Evolutionary conservation across 2,888 invertebrate species (phyloP), one percentile per base, ranked within the genome.

Genomic region (Trissonchulus latispiculum): DNA sequence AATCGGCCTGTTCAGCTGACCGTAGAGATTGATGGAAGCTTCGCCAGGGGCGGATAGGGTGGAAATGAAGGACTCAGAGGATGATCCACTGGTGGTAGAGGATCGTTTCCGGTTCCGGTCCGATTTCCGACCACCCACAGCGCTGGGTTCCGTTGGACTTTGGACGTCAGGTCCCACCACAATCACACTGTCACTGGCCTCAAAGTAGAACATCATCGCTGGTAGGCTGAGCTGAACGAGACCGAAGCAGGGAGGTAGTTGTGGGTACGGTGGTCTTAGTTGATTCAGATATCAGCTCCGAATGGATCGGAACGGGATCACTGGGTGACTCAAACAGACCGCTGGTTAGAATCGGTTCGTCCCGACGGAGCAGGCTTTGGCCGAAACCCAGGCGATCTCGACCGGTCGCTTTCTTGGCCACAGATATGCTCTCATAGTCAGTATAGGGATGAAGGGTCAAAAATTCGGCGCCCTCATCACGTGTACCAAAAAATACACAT

Each of bases 401-500:
- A n/a, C n/a, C n/a, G 62, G 70, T 73, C 8, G 8, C 48, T 23
- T 48, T 48, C 23, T 48, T 23, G 48, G 48, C 48, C 48, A 48
- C 48, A 23, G 23, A 8, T 48, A 23, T 23, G 23, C 8, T 15
- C 48, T 15, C 8, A 48, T 15, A 48, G 8, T 48, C 8, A 8
- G 8, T 8, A 48, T 48, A 48, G 8, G 23, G 8, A 15, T 8
- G 8, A 15, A 23, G 23, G 8, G 48, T 48, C n/a, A n/a, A n/a
- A n/a, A n/a, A n/a, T n/a, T n/a, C n/a, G n/a, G n/a, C n/a, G n/a
- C n/a, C n/a, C 23, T 48, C 48, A 48, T 23, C 23, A 84, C 95
- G 95, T 72, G 88, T 89, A 1, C 95, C 97, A 82, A 97, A 97
- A 86, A 99, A 99, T 18, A 88, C 87, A 81, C 95, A 95, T 0